Conservation (phyloP, 2,113 vertebrate genomes). For the Gallinago undulata region DNA sequence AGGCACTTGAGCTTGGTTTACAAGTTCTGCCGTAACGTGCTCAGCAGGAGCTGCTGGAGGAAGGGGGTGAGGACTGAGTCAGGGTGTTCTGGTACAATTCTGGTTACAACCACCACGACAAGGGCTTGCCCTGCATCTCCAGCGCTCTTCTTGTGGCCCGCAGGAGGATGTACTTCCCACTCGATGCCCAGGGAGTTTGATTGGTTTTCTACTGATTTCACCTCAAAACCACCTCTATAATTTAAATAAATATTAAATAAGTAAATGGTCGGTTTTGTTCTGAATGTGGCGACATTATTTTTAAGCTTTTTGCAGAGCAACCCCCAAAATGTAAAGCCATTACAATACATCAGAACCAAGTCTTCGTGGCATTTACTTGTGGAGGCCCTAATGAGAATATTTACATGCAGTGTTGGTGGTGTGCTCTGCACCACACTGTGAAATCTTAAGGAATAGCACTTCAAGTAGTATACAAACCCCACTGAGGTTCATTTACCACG, state of each 20-base stretch:
- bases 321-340: accelerated
- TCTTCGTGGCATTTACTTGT: background rate
- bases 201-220: background rate
- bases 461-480: background rate
- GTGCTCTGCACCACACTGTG: accelerated
- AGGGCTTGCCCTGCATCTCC: background rate
- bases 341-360: background rate
- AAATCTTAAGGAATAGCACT: background rate
- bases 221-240: background rate
- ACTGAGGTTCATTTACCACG: background rate
- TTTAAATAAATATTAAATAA: background rate
- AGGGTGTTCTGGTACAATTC: accelerated
- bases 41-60: background rate
- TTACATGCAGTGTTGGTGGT: background rate
- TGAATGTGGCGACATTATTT: background rate
- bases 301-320: background rate
- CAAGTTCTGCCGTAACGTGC: background rate
- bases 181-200: background rate
- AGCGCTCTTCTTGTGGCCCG: background rate
- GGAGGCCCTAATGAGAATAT: background rate
- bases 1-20: background rate
- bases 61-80: background rate
- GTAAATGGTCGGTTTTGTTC: background rate
- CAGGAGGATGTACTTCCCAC: background rate
- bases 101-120: accelerated